A percentile compares a stretch with the other conserved stretches of the same genome.
Evolutionary conservation across 2,113 vertebrate species (phyloP).

Genomic region (Colistium nudipinnis): DNA sequence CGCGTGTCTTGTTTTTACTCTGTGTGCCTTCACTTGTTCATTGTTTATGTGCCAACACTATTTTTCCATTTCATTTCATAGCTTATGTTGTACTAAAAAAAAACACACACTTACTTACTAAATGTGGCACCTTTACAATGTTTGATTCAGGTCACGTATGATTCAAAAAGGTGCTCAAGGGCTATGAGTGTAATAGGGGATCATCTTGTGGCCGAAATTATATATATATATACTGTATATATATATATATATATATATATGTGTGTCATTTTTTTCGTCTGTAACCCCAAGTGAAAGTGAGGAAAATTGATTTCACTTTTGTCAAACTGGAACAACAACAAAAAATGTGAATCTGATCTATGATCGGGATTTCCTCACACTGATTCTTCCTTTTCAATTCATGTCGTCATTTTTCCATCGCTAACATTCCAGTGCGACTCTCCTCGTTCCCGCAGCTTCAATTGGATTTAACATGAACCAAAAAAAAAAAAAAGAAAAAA

Average conservation of each 20-base stretch:
- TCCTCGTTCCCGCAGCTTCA: conserved; percentile 61
- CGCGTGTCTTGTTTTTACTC: conserved; percentile 33
- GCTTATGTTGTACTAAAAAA: conserved; percentile 39
- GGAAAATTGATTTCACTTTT: not conserved
- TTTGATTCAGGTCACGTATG: conserved; percentile 6
- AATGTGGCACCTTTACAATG: conserved; percentile 18
- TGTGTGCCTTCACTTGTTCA: conserved; percentile 18
- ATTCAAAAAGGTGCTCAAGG: conserved; percentile 13
- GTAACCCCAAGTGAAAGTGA: not conserved
- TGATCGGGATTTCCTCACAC: conserved; percentile 4
- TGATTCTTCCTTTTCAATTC: conserved; percentile 20
- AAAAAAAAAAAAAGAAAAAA: conserved; percentile 33
- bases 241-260: too few relatives aligned
- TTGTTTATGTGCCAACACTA: conserved; percentile 41
- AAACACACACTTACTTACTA: too few relatives aligned
- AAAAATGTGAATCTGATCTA: not conserved
- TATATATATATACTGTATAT: too few relatives aligned
- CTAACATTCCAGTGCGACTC: conserved; percentile 66
- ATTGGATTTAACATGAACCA: conserved; percentile 59
- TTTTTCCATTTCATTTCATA: conserved; percentile 27
- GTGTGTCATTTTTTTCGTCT: not conserved
- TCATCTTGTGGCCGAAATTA: not conserved
- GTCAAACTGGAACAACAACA: conserved; percentile 3
- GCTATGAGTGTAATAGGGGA: not conserved
- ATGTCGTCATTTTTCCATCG: conserved; percentile 38